A percentile compares a stretch with the other conserved stretches of the same genome.
These are phyloP conservation scores for Echeneis naucrates DNA, from an alignment of 2,797 vertebrate species.

Conservation along the genomic window DNA sequence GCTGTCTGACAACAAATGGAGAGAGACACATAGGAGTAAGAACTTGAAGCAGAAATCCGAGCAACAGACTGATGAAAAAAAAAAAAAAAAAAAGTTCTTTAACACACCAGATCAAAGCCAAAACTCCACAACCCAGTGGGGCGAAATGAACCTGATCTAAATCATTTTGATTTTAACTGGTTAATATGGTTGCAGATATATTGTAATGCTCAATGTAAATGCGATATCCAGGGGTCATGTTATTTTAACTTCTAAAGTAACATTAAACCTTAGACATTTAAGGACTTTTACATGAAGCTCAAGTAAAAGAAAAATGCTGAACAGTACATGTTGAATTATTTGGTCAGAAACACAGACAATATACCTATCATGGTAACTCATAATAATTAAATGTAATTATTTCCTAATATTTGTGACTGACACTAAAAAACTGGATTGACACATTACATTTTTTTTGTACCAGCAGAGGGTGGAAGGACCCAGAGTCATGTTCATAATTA, in stretches of 20 bases:
- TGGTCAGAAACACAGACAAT: background rate
- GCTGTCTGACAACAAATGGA: background rate
- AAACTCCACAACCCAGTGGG: background rate
- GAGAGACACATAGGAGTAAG: too few relatives aligned
- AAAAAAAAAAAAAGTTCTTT: background rate
- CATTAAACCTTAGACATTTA: too few relatives aligned
- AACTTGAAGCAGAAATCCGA: too few relatives aligned
- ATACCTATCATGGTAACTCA: too few relatives aligned
- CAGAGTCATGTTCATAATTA: background rate
- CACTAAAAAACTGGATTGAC: background rate
- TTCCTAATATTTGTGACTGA: too few relatives aligned
- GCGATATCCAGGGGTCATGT: background rate
- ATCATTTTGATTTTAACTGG: too few relatives aligned
- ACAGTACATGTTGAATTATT: too few relatives aligned
- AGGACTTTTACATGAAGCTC: background rate
- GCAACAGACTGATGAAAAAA: background rate
- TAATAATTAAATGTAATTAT: too few relatives aligned
- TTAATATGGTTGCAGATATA: too few relatives aligned
- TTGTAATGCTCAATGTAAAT: background rate
- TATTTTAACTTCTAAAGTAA: background rate
- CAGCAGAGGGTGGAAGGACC: slow-evolving; percentile 58
- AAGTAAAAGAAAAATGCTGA: too few relatives aligned
- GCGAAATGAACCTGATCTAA: background rate
- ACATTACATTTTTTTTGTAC: background rate
- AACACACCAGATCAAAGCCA: background rate